Base-by-base conservation (phyloP, 2,888 invertebrate genomes). In the Diarsia mendica region DNA sequence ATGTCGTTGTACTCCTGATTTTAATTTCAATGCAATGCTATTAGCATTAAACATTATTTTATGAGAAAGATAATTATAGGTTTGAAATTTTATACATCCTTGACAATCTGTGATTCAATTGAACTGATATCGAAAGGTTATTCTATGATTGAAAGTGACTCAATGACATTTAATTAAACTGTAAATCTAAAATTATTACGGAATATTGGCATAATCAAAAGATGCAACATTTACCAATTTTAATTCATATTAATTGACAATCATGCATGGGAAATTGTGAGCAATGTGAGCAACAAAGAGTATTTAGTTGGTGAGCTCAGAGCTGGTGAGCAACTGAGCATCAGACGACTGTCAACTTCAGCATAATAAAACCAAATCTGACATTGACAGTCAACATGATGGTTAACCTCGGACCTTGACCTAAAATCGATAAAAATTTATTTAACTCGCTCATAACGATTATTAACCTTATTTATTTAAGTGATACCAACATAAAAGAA, bases 21-120 rank as follows among this genome's bases (percentile, higher is more conserved):
- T 58, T 80, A 71, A 83, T 75, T 84, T 84, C 65, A 82, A 77
- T 80, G 64, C 64, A 77, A 64, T 80, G 72, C 58, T 71, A 75
- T 75, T 80, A 82, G 23, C 81, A 85, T 79, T 67, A 51, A 51
- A 76, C 75, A 78, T 85, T 75, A 13, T 68, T 51, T 5, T 53
- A 65, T 39, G 60, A 49, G 49, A 33, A 44, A 70, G 23, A 15
- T 85, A 72, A 77, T 77, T 77, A 75, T 51, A 65, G 60, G 63
- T 79, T 58, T 73, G 64, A 65, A 72, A 82, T 68, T 66, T n/a
- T n/a, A n/a, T n/a, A n/a, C 33, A 75, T 51, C 70, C 80, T 85
- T 85, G 80, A 71, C 58, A 76, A 58, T 72, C 23, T 48, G 11
- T 58, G 33, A 71, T 67, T 72, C 11, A 48, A 61, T 69, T 71